These are phyloP conservation scores for Noctua janthe DNA, from an alignment of 2,888 invertebrate species.

Conservation along the genomic window DNA sequence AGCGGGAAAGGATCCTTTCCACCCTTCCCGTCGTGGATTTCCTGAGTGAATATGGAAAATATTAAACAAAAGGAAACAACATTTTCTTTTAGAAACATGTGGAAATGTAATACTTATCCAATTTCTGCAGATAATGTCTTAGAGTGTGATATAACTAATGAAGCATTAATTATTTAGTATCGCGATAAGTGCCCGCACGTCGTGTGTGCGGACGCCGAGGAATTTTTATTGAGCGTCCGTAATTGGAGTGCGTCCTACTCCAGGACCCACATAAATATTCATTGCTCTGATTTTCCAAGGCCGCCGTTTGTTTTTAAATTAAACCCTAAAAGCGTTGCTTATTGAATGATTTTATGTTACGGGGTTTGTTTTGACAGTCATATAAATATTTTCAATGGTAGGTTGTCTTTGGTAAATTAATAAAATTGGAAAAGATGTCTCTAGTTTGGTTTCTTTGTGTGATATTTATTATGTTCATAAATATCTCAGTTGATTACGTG, in stretches of 20 bases:
- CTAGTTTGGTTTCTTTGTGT: neutral
- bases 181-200: conserved; percentile 48
- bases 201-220: conserved; percentile 59
- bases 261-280: conserved; percentile 79
- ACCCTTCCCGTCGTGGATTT: conserved; percentile 92
- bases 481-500: neutral
- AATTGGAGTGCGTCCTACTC: conserved; percentile 73
- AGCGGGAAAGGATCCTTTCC: conserved; percentile 95
- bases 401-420: conserved; percentile 26
- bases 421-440: neutral
- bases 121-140: conserved; percentile 21
- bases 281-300: conserved; percentile 78
- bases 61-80: conserved; percentile 13
- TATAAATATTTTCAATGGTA: conserved; percentile 21
- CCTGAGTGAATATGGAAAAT: conserved; percentile 78
- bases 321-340: conserved; percentile 63
- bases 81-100: neutral
- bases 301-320: conserved; percentile 73
- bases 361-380: conserved; percentile 12
- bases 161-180: conserved; percentile 61
- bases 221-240: conserved; percentile 72
- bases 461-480: neutral
- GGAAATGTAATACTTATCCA: conserved; percentile 5
- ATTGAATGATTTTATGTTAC: conserved; percentile 63
- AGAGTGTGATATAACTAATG: conserved; percentile 35